phyloP scores from a whole-genome alignment of 2,888 invertebrate species.

The Oxytorus armatus region DNA sequence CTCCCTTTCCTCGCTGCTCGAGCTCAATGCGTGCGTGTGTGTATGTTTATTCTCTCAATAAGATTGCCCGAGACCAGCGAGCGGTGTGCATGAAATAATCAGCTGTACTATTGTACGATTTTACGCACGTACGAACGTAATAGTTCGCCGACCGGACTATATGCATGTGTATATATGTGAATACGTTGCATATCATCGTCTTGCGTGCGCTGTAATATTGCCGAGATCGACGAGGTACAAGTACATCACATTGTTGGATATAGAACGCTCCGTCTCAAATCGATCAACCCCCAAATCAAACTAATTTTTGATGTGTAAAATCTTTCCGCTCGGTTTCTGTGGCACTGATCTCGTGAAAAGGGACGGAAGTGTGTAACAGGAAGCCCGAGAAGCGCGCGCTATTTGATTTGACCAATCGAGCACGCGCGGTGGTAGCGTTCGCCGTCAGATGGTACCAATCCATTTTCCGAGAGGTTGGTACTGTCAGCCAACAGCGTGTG shows the following conservation, averaged over 20 bases:
- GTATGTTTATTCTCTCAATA: slow-evolving; percentile 40
- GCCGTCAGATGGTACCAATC: too few species aligned
- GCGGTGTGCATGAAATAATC: slow-evolving; percentile 7
- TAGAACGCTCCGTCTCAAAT: not conserved
- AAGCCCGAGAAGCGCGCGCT: too few species aligned
- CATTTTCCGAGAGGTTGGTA: too few species aligned
- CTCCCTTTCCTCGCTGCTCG: not conserved
- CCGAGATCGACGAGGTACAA: slow-evolving; percentile 58
- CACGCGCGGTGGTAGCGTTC: too few species aligned
- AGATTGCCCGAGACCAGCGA: slow-evolving; percentile 53
- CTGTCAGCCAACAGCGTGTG: too few species aligned
- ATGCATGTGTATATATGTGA: slow-evolving; percentile 9
- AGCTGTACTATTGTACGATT: slow-evolving; percentile 51
- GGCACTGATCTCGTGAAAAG: too few species aligned
- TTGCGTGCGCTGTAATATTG: slow-evolving; percentile 49
- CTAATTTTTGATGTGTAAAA: too few species aligned
- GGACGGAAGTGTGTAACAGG: too few species aligned
- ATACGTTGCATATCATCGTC: slow-evolving; percentile 49
- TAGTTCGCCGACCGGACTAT: slow-evolving; percentile 26
- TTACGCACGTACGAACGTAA: slow-evolving; percentile 34
- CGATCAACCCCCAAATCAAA: not conserved
- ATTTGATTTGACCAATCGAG: too few species aligned
- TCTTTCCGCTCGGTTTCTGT: too few species aligned
- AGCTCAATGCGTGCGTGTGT: slow-evolving; percentile 34
- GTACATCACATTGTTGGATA: slow-evolving; percentile 22